These are phyloP conservation scores for Eretmocerus hayati DNA, from an alignment of 2,888 invertebrate genomes.

Conservation along the genomic window DNA sequence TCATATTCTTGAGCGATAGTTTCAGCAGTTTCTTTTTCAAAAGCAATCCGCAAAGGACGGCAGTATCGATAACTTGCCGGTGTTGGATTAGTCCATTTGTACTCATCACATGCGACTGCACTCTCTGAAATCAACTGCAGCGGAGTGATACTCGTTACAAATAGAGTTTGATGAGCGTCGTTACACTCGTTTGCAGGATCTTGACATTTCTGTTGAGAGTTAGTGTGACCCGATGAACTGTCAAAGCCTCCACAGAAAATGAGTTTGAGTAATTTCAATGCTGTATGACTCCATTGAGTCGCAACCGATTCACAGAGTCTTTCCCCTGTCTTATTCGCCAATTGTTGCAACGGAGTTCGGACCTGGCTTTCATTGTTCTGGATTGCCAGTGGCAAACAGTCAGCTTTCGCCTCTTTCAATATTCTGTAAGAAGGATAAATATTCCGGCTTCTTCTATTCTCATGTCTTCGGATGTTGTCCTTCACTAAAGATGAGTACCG, in stretches of 20 bases:
- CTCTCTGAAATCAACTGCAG: neutral
- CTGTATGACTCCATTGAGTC: neutral
- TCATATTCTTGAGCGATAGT: neutral
- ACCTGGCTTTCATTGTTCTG: neutral
- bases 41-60: constrained; percentile 1
- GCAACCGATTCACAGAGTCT: constrained; percentile 4
- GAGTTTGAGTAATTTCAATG: neutral
- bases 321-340: constrained; percentile 9
- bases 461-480: too few relatives aligned
- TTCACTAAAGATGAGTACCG: neutral
- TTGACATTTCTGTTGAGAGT: constrained; percentile 7
- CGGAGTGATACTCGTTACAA: neutral
- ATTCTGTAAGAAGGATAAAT: neutral
- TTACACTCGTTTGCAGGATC: neutral
- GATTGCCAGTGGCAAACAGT: neutral
- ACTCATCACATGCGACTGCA: neutral
- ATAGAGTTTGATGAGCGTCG: constrained; percentile 2
- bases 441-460: neutral
- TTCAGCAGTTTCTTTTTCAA: neutral
- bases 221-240: constrained; percentile 5
- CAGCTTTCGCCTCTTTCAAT: neutral
- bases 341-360: neutral
- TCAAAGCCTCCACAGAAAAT: neutral
- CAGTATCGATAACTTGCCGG: constrained; percentile 1
- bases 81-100: constrained; percentile 1